Conservation (phyloP, 2,888 invertebrate species). For the Chrysolina americana region DNA sequence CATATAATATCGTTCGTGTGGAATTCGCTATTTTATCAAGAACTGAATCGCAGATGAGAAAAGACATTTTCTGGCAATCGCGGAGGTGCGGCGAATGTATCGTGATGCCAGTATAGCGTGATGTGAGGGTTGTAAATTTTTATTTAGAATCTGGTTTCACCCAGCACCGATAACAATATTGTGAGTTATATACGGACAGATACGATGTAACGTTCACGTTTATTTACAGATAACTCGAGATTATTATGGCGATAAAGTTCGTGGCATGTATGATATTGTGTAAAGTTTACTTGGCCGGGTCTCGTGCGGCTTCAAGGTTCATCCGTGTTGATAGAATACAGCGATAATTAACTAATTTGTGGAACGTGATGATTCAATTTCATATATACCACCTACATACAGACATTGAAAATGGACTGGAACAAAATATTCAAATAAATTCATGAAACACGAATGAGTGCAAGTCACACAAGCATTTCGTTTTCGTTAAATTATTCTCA, state of each 20-base stretch:
- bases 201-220: constrained; percentile 11
- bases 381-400: neutral
- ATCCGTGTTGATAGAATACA: neutral
- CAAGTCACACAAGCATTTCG: too few species aligned
- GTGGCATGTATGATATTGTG: constrained; percentile 1
- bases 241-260: constrained; percentile 15
- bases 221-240: constrained; percentile 8
- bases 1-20: constrained; percentile 11
- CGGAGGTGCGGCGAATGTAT: constrained; percentile 4
- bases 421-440: neutral
- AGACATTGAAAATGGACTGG: neutral
- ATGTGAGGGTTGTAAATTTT: constrained; percentile 16
- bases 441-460: too few species aligned
- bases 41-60: neutral
- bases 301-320: neutral
- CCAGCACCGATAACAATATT: constrained; percentile 14
- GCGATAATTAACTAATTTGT: neutral
- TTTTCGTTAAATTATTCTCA: too few species aligned
- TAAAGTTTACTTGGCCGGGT: neutral
- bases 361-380: constrained; percentile 13
- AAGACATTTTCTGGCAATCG: constrained; percentile 15
- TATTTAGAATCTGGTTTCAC: constrained; percentile 4
- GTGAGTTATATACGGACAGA: constrained; percentile 4
- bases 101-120: constrained; percentile 11
- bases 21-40: constrained; percentile 12